A percentile compares a stretch with the other conserved stretches of the same genome.
phyloP scores from a whole-genome alignment of 1,140 invertebrate genomes.

The Vollenhovia emeryi region DNA sequence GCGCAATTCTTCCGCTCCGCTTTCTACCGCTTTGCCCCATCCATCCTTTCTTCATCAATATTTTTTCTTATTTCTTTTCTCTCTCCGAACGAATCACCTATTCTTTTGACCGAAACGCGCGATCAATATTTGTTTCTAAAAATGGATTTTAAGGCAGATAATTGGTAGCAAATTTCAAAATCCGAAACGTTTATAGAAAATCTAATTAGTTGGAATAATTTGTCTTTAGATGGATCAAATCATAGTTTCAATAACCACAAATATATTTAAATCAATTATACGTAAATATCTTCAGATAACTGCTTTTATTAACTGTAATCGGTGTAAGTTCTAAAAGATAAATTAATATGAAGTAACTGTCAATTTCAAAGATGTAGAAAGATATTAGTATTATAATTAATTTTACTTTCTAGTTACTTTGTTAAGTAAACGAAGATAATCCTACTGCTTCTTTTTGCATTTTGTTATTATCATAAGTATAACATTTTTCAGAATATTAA shows the following conservation, averaged over 20 bases:
- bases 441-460: no score
- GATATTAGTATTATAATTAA: neutral
- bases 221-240: neutral
- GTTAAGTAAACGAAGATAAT: neutral
- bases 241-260: neutral
- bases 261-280: neutral
- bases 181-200: neutral
- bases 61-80: slow-evolving; percentile 8
- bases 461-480: neutral
- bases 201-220: neutral
- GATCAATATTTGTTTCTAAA: slow-evolving; percentile 7
- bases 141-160: neutral
- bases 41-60: slow-evolving; percentile 27
- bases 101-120: neutral
- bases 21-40: slow-evolving; percentile 28
- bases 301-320: neutral
- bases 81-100: neutral
- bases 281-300: neutral
- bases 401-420: neutral
- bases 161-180: neutral
- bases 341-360: neutral
- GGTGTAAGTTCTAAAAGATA: neutral
- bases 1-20: slow-evolving; percentile 39
- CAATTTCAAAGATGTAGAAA: neutral
- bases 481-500: neutral